Conservation (phyloP, 2,888 invertebrate species). For the Notodonta ziczac region DNA sequence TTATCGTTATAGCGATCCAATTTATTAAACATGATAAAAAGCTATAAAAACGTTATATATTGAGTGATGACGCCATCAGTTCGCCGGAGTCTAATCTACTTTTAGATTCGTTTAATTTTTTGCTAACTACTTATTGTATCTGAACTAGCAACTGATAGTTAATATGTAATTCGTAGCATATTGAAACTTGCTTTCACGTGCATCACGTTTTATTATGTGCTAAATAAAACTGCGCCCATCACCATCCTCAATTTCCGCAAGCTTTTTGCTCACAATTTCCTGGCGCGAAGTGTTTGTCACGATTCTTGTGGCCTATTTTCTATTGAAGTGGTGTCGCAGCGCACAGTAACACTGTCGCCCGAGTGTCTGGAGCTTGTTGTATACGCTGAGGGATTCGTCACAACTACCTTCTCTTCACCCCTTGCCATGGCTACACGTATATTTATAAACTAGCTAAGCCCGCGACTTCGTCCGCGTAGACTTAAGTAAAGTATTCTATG, state of each 20-base stretch:
- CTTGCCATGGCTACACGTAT: conserved; percentile 11
- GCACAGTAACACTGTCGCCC: conserved; percentile 46
- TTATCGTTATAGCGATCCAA: neutral
- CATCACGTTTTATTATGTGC: conserved; percentile 4
- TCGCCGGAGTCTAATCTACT: conserved; percentile 43
- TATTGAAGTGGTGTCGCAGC: conserved; percentile 54
- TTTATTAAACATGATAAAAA: conserved; percentile 3
- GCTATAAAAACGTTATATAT: conserved; percentile 30
- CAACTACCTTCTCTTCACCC: conserved; percentile 23
- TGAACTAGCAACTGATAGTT: conserved; percentile 24
- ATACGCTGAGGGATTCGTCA: conserved; percentile 31
- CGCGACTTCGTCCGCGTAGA: no score
- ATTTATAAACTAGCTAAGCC: no score
- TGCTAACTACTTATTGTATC: conserved; percentile 27
- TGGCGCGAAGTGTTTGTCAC: conserved; percentile 52
- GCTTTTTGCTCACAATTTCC: conserved; percentile 64
- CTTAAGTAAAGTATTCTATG: no score
- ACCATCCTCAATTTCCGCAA: conserved; percentile 35
- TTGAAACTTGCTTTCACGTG: neutral
- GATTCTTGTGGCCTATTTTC: conserved; percentile 69
- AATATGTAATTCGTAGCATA: conserved; percentile 10
- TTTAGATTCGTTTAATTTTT: conserved; percentile 46
- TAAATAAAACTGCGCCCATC: conserved; percentile 20
- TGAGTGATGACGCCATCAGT: conserved; percentile 54
- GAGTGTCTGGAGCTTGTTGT: conserved; percentile 49